These are phyloP conservation scores for Heliconius melpomene DNA, from an alignment of 1,140 invertebrate species.

Conservation along the genomic window DNA sequence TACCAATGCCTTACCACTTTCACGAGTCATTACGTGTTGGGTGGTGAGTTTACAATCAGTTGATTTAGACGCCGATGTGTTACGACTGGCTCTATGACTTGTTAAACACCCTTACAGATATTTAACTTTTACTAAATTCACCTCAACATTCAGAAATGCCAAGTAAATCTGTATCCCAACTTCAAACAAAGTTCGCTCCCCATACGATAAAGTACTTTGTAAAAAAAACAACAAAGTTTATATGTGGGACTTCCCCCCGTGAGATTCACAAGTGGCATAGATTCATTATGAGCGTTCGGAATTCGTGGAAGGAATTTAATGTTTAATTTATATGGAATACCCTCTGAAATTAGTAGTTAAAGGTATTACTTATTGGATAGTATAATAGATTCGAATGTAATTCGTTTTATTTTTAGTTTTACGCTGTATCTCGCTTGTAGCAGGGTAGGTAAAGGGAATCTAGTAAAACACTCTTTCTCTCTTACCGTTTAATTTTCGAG, in stretches of 20 bases:
- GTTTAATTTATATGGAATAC: background rate
- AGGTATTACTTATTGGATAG: background rate
- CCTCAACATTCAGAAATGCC: background rate
- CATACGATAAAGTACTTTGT: background rate
- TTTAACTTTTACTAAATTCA: background rate
- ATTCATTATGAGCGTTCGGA: background rate
- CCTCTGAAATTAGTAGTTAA: background rate
- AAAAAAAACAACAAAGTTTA: background rate
- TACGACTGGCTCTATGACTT: too few species aligned
- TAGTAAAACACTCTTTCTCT: background rate
- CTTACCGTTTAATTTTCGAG: background rate
- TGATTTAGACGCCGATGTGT: too few species aligned
- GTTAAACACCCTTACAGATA: background rate
- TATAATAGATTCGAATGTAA: background rate
- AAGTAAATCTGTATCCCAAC: background rate
- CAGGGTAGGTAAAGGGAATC: background rate
- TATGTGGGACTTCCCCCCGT: slow-evolving; percentile 5
- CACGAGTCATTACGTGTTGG: too few species aligned
- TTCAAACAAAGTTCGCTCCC: background rate
- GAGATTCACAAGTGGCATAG: slow-evolving; percentile 11
- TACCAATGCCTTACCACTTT: too few species aligned
- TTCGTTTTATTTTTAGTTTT: background rate
- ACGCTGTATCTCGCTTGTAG: background rate
- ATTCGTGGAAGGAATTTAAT: background rate
- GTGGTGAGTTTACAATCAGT: too few species aligned